A percentile compares a stretch with the other conserved stretches of the same genome.
phyloP scores from a whole-genome alignment of 2,797 vertebrate genomes.

The Erpetoichthys calabaricus region DNA sequence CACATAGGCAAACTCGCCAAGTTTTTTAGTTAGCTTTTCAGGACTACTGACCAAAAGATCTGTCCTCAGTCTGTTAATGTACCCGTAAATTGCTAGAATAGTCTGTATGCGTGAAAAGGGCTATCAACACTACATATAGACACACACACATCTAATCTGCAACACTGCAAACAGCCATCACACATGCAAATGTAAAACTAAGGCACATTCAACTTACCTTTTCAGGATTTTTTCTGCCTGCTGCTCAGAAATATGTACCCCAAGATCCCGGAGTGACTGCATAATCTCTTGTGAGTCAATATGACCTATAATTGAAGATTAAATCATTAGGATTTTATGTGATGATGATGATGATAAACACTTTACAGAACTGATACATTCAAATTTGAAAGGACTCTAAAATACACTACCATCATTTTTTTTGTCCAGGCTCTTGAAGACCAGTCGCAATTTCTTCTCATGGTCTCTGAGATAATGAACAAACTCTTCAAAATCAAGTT shows the following conservation, averaged over 20 bases:
- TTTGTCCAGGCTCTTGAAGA: slow-evolving; percentile 90
- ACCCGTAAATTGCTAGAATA: too few relatives aligned
- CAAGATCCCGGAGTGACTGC: slow-evolving; percentile 86
- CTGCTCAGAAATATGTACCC: slow-evolving; percentile 85
- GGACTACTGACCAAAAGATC: too few relatives aligned
- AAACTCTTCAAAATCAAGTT: slow-evolving; percentile 90
- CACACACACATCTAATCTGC: background rate
- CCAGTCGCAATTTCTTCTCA: slow-evolving; percentile 84
- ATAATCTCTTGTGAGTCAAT: slow-evolving; percentile 91
- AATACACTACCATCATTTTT: slow-evolving; percentile 75
- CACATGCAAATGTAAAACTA: background rate
- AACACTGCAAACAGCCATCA: slow-evolving; percentile 1
- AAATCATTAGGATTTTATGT: background rate
- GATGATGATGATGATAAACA: too few relatives aligned
- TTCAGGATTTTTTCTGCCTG: slow-evolving; percentile 89
- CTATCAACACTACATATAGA: background rate
- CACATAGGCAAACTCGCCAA: too few relatives aligned
- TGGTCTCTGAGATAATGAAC: slow-evolving; percentile 91
- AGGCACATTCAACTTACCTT: slow-evolving; percentile 48
- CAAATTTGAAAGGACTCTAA: background rate
- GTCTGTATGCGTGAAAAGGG: background rate
- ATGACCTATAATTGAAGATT: slow-evolving; percentile 42
- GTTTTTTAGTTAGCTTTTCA: too few relatives aligned
- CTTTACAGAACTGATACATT: too few relatives aligned
- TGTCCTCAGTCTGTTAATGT: too few relatives aligned